Evolutionary conservation across 2,888 invertebrate genomes (phyloP), one percentile per base, ranked within the genome.

Genomic region (Hetaerina titia): DNA sequence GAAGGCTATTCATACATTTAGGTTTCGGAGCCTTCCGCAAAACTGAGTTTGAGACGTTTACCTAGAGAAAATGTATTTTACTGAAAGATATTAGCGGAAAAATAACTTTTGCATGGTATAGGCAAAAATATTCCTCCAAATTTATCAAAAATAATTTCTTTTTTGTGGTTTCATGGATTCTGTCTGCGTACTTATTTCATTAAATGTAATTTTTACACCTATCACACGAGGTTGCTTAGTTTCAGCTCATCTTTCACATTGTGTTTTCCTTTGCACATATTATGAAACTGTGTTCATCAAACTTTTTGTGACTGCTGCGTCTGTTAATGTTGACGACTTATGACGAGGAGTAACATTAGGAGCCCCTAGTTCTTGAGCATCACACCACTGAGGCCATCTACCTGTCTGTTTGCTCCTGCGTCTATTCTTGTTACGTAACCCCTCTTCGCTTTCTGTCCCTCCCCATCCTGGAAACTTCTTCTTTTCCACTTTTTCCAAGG

Each of bases 321-420:
- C 81, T 2, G 31, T 31, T 81, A 81, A 81, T 81, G 81, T 81
- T 81, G 31, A 81, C 81, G 81, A 81, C 81, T 81, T 13, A 31
- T 13, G 81, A 25, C 81, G 31, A 31, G 81, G n/a, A 81, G 81
- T 31, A 81, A 81, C 31, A 81, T 25, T 81, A 81, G 31, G 81
- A 31, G 25, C 81, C 31, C 74, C 25, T 25, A 2, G 31, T 81
- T 9, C 31, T 7, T 15, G 11, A 22, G 31, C 81, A 13, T 81
- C 81, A 15, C 81, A 25, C 31, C 25, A 81, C 25, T 81, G 11
- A 22, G 69, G 69, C 7, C 69, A 69, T 69, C 9, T 81, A 81
- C 81, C 81, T 31, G 81, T 81, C 81, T 81, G 81, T 81, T 81
- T 69, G 69, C 69, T 22, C 58, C 45, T 92, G 56, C 74, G 31